phyloP scores from a whole-genome alignment of 2,888 invertebrate genomes.

The Mesochorus sp. region DNA sequence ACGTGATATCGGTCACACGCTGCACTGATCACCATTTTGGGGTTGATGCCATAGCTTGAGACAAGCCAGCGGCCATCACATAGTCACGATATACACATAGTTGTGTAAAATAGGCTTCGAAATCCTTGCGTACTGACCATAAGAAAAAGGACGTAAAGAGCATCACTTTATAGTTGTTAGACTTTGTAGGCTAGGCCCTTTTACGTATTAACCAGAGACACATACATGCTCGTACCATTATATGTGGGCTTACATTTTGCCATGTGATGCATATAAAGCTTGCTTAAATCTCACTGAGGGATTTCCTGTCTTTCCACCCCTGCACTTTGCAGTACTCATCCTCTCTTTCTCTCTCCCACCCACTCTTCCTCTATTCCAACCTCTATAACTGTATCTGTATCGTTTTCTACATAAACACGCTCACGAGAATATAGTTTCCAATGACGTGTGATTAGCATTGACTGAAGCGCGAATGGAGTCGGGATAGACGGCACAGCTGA shows the following conservation, averaged over 20 bases:
- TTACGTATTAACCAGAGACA: background rate
- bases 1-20: slow-evolving; percentile 67
- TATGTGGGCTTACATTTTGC: slow-evolving; percentile 3
- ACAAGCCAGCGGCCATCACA: slow-evolving; percentile 22
- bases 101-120: slow-evolving; percentile 13
- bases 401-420: slow-evolving; percentile 33
- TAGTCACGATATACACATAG: slow-evolving; percentile 14
- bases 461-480: slow-evolving; percentile 45
- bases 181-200: background rate
- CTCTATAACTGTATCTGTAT: background rate
- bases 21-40: slow-evolving; percentile 13
- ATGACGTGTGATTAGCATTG: slow-evolving; percentile 64
- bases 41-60: background rate
- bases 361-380: slow-evolving; percentile 8
- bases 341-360: background rate
- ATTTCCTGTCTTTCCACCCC: background rate
- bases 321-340: background rate
- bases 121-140: background rate
- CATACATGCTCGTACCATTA: too few relatives aligned
- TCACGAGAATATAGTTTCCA: slow-evolving; percentile 55
- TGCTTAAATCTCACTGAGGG: slow-evolving; percentile 34
- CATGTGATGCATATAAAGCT: slow-evolving; percentile 31
- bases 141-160: slow-evolving; percentile 4
- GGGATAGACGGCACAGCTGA: background rate
- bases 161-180: background rate